phyloP scores from a whole-genome alignment of 1,140 invertebrate species.

The Araneus ventricosus region DNA sequence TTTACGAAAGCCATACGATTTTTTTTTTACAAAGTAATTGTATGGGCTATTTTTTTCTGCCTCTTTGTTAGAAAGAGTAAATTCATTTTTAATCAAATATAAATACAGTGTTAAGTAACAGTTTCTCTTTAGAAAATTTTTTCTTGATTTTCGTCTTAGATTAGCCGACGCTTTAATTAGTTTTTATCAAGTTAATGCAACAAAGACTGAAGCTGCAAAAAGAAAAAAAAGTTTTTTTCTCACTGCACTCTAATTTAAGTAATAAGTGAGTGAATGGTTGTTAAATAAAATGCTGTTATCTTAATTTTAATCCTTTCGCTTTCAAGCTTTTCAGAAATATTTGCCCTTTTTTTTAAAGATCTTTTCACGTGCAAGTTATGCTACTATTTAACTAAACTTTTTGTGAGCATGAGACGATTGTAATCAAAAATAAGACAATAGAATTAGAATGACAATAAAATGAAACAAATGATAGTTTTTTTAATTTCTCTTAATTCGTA shows the following conservation, averaged over 20 bases:
- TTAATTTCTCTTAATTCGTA: not conserved
- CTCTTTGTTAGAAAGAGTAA: not conserved
- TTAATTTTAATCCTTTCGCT: conserved; percentile 44
- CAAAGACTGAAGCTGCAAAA: not conserved
- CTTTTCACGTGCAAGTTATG: no score
- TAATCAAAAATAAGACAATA: not conserved
- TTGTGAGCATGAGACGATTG: not conserved
- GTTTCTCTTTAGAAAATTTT: conserved; percentile 3
- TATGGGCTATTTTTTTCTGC: not conserved
- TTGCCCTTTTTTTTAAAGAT: no score
- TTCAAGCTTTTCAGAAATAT: not conserved
- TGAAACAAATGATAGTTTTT: not conserved
- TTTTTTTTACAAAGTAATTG: not conserved
- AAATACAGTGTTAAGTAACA: conserved; percentile 43
- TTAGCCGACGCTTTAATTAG: conserved; percentile 35
- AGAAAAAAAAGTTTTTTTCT: not conserved
- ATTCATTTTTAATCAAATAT: conserved; percentile 59
- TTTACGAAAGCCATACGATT: not conserved
- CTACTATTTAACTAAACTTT: not conserved
- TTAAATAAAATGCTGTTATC: conserved; percentile 4
- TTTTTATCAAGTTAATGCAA: conserved; percentile 52
- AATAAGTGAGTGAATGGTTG: conserved; percentile 37
- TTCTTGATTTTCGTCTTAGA: not conserved
- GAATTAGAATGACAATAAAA: not conserved
- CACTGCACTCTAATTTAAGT: conserved; percentile 20